Evolutionary conservation across 2,888 invertebrate species (phyloP).

Genomic region (Orthonevra nobilis): DNA sequence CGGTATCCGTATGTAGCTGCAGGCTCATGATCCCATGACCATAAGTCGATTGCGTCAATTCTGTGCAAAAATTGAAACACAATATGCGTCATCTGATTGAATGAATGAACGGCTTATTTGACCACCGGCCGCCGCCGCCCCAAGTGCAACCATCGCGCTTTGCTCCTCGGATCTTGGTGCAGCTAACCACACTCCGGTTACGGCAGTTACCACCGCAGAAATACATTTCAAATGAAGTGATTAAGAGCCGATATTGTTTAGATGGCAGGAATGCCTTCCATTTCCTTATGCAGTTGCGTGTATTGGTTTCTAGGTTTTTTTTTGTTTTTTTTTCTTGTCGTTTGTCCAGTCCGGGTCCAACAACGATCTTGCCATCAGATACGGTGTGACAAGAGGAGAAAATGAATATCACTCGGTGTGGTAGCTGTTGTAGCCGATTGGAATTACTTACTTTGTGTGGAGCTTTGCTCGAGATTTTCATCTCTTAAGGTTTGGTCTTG

Average conservation of each 20-base stretch:
- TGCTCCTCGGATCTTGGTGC: too few relatives aligned
- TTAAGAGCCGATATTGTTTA: slow-evolving; percentile 73
- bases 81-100: slow-evolving; percentile 56
- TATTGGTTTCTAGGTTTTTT: slow-evolving; percentile 27
- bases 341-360: neutral
- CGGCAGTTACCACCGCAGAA: slow-evolving; percentile 15
- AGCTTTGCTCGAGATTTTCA: slow-evolving; percentile 3
- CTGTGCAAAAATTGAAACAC: slow-evolving; percentile 29
- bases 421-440: slow-evolving; percentile 2
- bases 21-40: slow-evolving; percentile 30
- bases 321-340: slow-evolving; percentile 2
- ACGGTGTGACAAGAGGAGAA: slow-evolving; percentile 15
- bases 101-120: too few relatives aligned
- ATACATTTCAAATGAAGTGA: slow-evolving; percentile 77
- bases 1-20: slow-evolving; percentile 1
- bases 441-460: slow-evolving; percentile 9
- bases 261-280: slow-evolving; percentile 59
- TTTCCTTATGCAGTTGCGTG: slow-evolving; percentile 59
- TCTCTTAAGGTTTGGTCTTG: neutral
- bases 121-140: slow-evolving; percentile 10
- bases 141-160: slow-evolving; percentile 24
- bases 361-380: slow-evolving; percentile 22
- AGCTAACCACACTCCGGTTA: slow-evolving; percentile 35
- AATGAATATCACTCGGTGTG: slow-evolving; percentile 21
- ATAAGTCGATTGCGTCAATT: slow-evolving; percentile 48